These are phyloP conservation scores for Dromius quadrimaculatus DNA, from an alignment of 2,888 invertebrate genomes.

Conservation along the genomic window DNA sequence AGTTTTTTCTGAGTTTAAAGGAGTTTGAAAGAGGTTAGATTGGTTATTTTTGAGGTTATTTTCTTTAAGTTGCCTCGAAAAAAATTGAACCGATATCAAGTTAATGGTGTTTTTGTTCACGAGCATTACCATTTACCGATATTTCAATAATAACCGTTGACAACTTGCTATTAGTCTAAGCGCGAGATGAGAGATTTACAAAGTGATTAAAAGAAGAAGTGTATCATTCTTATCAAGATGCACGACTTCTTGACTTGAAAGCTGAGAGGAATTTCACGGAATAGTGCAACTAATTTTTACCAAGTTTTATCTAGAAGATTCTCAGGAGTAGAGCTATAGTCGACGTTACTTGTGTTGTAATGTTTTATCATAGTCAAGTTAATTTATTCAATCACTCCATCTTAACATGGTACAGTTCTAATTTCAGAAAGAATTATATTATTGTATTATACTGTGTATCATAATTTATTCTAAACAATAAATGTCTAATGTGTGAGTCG, in stretches of 20 bases:
- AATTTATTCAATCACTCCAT: too few species aligned
- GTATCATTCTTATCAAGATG: conserved; percentile 32
- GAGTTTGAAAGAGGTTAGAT: too few species aligned
- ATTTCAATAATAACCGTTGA: conserved; percentile 34
- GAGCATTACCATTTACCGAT: not conserved
- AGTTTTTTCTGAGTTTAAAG: too few species aligned
- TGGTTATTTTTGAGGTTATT: too few species aligned
- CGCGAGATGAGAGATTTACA: conserved; percentile 12
- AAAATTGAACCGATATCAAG: too few species aligned
- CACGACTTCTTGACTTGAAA: not conserved
- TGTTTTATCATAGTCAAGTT: too few species aligned
- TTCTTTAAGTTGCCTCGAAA: too few species aligned
- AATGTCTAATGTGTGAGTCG: too few species aligned
- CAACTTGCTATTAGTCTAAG: conserved; percentile 10
- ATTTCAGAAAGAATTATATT: too few species aligned
- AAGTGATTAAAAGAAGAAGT: conserved; percentile 18
- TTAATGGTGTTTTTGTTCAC: conserved; percentile 12
- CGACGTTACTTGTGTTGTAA: not conserved
- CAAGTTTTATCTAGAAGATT: not conserved
- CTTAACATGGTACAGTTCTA: too few species aligned
- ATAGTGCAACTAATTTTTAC: not conserved
- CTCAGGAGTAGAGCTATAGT: not conserved
- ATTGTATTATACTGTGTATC: too few species aligned
- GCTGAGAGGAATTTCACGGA: not conserved
- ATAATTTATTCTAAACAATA: too few species aligned